Percentiles rank a stretch among this genome's conserved stretches.
Evolutionary conservation across 2,797 vertebrate species (phyloP).

Genomic region (Percopsis omiscomaycus): DNA sequence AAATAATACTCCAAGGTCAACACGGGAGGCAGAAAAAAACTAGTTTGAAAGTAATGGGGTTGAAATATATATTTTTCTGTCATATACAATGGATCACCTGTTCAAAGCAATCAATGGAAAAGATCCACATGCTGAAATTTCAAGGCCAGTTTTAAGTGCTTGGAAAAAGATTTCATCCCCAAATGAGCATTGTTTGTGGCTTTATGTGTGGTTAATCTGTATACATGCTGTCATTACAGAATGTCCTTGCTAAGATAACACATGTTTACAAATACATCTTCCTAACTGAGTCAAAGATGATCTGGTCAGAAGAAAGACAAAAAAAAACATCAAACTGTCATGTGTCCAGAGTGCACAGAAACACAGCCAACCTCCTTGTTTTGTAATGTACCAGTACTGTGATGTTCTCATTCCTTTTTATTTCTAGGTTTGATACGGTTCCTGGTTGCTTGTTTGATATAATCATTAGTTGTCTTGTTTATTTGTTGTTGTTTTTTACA

Average conservation of each 20-base stretch:
- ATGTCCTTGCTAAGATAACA: slow-evolving; percentile 50
- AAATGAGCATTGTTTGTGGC: slow-evolving; percentile 43
- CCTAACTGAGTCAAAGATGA: slow-evolving; percentile 53
- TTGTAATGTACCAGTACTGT: slow-evolving; percentile 73
- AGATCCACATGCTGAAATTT: slow-evolving; percentile 7
- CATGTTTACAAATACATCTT: slow-evolving; percentile 66
- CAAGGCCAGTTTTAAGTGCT: slow-evolving; percentile 36
- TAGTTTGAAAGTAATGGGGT: slow-evolving; percentile 28
- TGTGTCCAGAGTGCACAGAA: slow-evolving; percentile 57
- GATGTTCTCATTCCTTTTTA: slow-evolving; percentile 55
- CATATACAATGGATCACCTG: slow-evolving; percentile 12
- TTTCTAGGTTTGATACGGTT: slow-evolving; percentile 31
- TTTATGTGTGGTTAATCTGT: slow-evolving; percentile 59
- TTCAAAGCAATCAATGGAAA: slow-evolving; percentile 22
- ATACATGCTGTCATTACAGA: slow-evolving; percentile 51
- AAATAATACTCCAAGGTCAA: slow-evolving; percentile 37
- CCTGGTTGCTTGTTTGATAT: slow-evolving; percentile 52
- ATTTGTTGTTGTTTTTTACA: slow-evolving; percentile 44
- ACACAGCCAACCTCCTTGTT: slow-evolving; percentile 65
- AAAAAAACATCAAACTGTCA: slow-evolving; percentile 34
- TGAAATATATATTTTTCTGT: slow-evolving; percentile 13
- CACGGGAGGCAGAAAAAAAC: slow-evolving; percentile 3
- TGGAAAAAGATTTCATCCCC: slow-evolving; percentile 11
- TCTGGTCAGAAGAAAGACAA: slow-evolving; percentile 29
- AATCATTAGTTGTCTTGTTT: slow-evolving; percentile 40